Conservation (phyloP, 2,113 vertebrate species). For the Zootoca vivipara region DNA sequence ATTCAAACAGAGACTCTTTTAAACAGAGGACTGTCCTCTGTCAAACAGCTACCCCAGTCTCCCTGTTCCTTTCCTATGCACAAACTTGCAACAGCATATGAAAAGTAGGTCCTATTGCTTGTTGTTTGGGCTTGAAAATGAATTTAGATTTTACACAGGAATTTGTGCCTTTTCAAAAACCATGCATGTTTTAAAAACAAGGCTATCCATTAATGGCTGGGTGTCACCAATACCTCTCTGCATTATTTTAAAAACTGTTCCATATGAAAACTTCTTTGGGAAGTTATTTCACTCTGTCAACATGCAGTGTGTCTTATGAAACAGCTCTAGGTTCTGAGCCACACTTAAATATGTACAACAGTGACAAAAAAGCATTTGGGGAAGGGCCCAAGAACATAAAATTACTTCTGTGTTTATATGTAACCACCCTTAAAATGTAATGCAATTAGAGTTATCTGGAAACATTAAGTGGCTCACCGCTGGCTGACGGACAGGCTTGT, state of each 20-base stretch:
- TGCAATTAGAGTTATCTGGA: not conserved
- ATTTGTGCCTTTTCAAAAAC: not conserved
- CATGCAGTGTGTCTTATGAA: not conserved
- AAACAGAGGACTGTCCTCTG: too few relatives aligned
- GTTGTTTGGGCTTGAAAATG: not conserved
- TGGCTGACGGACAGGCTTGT: conserved; percentile 29
- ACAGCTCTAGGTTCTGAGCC: not conserved
- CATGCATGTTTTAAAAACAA: not conserved
- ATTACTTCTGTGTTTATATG: not conserved
- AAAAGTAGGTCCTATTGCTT: not conserved
- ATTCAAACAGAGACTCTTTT: too few relatives aligned
- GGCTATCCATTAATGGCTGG: too few relatives aligned
- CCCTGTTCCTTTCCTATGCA: too few relatives aligned
- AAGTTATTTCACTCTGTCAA: conserved; percentile 1
- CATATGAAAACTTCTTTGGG: not conserved
- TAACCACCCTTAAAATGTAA: conserved; percentile 13
- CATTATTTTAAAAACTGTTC: not conserved
- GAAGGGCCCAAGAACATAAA: not conserved
- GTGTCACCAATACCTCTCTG: not conserved
- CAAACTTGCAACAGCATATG: not conserved
- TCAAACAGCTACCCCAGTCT: too few relatives aligned
- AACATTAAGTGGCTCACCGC: conserved; percentile 23
- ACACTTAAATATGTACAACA: not conserved
- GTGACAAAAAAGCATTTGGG: not conserved
- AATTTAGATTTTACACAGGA: not conserved